Evolutionary conservation across 2,888 invertebrate genomes (phyloP).

Genomic region (Caenorhabditis macrosperma): DNA sequence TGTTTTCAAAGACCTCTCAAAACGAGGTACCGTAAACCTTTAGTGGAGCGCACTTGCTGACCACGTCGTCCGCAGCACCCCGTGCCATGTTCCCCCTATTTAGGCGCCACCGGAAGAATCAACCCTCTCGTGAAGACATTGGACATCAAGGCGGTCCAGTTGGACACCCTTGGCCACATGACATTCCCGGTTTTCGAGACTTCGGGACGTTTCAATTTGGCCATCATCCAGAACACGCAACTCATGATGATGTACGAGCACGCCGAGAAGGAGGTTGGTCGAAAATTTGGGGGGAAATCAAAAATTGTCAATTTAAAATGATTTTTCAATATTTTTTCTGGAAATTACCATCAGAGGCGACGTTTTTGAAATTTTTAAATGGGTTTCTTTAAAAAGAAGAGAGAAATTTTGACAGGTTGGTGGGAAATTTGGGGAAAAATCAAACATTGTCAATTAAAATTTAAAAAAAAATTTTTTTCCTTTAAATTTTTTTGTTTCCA

Average conservation of each 20-base stretch:
- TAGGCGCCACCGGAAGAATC: conserved; percentile 45
- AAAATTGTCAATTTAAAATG: not conserved
- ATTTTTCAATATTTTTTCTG: conserved; percentile 2
- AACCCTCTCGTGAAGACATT: conserved; percentile 60
- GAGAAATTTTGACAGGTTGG: too few relatives aligned
- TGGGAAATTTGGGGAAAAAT: not conserved
- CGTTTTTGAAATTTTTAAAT: too few relatives aligned
- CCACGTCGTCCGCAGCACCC: too few relatives aligned
- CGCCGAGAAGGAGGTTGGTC: conserved; percentile 70
- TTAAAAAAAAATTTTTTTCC: not conserved
- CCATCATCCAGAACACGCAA: conserved; percentile 65
- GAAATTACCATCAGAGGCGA: too few relatives aligned
- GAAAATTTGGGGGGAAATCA: not conserved
- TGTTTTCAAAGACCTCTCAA: too few relatives aligned
- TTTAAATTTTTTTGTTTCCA: too few relatives aligned
- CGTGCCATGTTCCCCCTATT: too few relatives aligned
- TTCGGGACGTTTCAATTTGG: conserved; percentile 65
- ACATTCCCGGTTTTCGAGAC: conserved; percentile 67
- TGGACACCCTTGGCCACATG: conserved; percentile 72
- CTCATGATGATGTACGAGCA: conserved; percentile 64
- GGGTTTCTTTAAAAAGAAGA: too few relatives aligned
- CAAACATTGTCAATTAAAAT: not conserved
- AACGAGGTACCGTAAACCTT: too few relatives aligned
- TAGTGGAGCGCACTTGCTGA: too few relatives aligned
- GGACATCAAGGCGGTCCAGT: conserved; percentile 75